Evolutionary conservation across 2,888 invertebrate genomes (phyloP).

Genomic region (Ferrisia virgata): DNA sequence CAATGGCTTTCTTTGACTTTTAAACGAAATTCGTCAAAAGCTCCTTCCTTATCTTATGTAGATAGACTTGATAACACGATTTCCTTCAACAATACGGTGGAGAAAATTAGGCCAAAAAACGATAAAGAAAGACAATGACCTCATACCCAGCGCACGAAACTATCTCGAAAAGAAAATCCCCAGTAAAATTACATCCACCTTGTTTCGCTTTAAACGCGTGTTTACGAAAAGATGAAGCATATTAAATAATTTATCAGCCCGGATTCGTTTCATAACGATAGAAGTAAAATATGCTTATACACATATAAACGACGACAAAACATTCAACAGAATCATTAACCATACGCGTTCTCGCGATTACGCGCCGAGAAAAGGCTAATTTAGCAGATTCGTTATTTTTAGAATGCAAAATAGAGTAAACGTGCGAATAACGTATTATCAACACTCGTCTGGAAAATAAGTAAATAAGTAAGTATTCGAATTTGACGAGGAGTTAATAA

Average conservation of each 20-base stretch:
- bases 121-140: too few species aligned
- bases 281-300: too few species aligned
- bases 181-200: too few species aligned
- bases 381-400: neutral
- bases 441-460: neutral
- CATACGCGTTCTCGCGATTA: neutral
- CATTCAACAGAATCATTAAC: neutral
- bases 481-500: conserved; percentile 1
- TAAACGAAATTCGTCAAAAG: too few species aligned
- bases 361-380: neutral
- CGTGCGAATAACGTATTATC: neutral
- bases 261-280: neutral
- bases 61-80: too few species aligned
- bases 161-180: too few species aligned
- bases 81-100: too few species aligned
- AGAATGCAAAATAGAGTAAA: neutral
- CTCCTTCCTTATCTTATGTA: too few species aligned
- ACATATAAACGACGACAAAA: neutral
- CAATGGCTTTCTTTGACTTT: too few species aligned
- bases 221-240: neutral
- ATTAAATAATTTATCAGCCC: neutral
- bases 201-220: neutral
- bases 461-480: too few species aligned
- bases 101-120: too few species aligned
- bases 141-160: too few species aligned